Percentiles rank a stretch among this genome's conserved stretches.
phyloP scores from a whole-genome alignment of 2,888 invertebrate genomes.

The Epistrophella euchroma region DNA sequence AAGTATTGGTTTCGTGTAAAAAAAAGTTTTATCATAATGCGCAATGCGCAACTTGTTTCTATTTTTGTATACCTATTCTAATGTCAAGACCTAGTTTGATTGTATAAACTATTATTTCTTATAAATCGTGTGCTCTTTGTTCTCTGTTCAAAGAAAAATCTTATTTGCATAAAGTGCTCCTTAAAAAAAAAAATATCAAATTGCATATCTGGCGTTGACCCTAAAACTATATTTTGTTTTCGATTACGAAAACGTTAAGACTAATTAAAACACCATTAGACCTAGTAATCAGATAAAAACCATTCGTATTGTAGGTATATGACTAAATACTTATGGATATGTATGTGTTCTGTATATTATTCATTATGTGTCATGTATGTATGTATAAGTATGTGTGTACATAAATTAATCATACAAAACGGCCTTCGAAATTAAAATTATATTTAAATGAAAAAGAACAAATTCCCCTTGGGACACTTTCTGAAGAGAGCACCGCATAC shows the following conservation, averaged over 20 bases:
- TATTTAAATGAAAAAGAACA: conserved; percentile 47
- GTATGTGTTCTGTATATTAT: not conserved
- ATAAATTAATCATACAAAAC: conserved; percentile 13
- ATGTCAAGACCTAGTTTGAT: no score
- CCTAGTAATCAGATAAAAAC: conserved; percentile 58
- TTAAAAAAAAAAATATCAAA: conserved; percentile 31
- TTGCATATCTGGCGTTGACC: conserved; percentile 41
- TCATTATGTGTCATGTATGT: no score
- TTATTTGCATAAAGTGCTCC: conserved; percentile 15
- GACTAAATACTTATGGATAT: not conserved
- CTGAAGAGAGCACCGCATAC: not conserved
- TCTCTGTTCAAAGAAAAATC: not conserved
- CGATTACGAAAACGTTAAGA: conserved; percentile 63
- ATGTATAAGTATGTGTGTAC: not conserved
- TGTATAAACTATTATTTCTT: no score
- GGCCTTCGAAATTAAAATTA: conserved; percentile 50
- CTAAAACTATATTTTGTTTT: conserved; percentile 56
- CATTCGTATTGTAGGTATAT: conserved; percentile 30
- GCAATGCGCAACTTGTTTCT: no score
- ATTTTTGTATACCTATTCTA: no score
- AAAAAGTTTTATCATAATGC: no score
- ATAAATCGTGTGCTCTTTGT: no score
- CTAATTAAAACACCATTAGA: conserved; percentile 72
- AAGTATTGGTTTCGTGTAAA: no score
- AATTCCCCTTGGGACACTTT: conserved; percentile 57